Percentiles rank a stretch among this genome's conserved stretches.
These are phyloP conservation scores for Leucophora obtusa DNA, from an alignment of 2,888 invertebrate species.

Conservation along the genomic window DNA sequence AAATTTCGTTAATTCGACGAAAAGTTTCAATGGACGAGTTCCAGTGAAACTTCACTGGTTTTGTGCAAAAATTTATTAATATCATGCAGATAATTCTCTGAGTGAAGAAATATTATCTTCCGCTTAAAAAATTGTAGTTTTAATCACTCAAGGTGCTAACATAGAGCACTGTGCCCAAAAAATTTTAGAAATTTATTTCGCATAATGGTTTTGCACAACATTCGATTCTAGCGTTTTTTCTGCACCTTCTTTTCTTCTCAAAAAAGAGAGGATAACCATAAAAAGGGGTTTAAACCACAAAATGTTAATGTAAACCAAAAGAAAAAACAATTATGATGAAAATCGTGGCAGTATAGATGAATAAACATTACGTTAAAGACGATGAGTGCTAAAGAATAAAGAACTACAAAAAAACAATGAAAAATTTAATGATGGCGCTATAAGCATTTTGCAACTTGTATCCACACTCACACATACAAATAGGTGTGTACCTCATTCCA, in stretches of 20 bases:
- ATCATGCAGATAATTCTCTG: too few species aligned
- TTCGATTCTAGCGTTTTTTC: background rate
- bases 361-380: slow-evolving; percentile 23
- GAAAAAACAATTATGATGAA: slow-evolving; percentile 37
- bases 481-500: background rate
- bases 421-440: slow-evolving; percentile 34
- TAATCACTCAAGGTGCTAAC: too few species aligned
- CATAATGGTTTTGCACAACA: background rate
- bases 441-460: slow-evolving; percentile 12
- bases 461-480: background rate
- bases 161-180: too few species aligned
- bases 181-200: too few species aligned
- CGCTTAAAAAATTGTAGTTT: too few species aligned
- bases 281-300: slow-evolving; percentile 48
- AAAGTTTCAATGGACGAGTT: too few species aligned
- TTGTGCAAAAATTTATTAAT: too few species aligned
- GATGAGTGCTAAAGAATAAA: slow-evolving; percentile 24
- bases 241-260: background rate
- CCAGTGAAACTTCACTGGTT: too few species aligned
- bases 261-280: background rate
- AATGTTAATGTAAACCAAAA: slow-evolving; percentile 47
- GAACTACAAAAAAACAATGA: background rate
- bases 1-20: too few species aligned
- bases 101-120: too few species aligned
- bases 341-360: slow-evolving; percentile 32